A percentile compares a stretch with the other conserved stretches of the same genome.
phyloP scores from a whole-genome alignment of 2,888 invertebrate genomes.

The Dorcus hopei region DNA sequence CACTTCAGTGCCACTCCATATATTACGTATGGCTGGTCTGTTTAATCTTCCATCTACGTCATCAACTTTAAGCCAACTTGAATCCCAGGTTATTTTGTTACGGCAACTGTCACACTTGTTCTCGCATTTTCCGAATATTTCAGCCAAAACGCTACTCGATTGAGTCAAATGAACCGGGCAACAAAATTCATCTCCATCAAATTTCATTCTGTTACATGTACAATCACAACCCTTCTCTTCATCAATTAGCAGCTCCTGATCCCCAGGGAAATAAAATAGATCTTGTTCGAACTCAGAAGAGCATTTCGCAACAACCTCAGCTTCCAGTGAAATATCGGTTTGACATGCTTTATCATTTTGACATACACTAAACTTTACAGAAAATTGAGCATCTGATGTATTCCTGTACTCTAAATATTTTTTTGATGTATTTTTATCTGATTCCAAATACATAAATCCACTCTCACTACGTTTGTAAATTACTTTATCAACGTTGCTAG shows the following conservation, averaged over 20 bases:
- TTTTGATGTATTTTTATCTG: conserved; percentile 49
- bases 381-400: conserved; percentile 41
- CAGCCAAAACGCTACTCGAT: conserved; percentile 33
- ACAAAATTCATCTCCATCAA: conserved; percentile 19
- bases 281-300: conserved; percentile 1
- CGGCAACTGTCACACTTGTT: conserved; percentile 50
- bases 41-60: conserved; percentile 24
- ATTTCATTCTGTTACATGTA: conserved; percentile 14
- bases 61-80: conserved; percentile 24
- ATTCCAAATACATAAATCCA: conserved; percentile 60
- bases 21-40: conserved; percentile 34
- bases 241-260: conserved; percentile 28
- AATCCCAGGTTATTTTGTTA: conserved; percentile 31
- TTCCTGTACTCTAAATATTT: conserved; percentile 57
- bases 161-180: conserved; percentile 19
- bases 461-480: conserved; percentile 65
- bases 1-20: conserved; percentile 47
- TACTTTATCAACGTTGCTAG: conserved; percentile 60
- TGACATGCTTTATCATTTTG: conserved; percentile 59
- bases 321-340: conserved; percentile 45
- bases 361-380: conserved; percentile 66
- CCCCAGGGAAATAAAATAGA: conserved; percentile 28
- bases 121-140: conserved; percentile 39
- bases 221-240: conserved; percentile 8
- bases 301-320: background rate